Conservation (phyloP, 2,888 invertebrate species). For the Limnephilus auricula region DNA sequence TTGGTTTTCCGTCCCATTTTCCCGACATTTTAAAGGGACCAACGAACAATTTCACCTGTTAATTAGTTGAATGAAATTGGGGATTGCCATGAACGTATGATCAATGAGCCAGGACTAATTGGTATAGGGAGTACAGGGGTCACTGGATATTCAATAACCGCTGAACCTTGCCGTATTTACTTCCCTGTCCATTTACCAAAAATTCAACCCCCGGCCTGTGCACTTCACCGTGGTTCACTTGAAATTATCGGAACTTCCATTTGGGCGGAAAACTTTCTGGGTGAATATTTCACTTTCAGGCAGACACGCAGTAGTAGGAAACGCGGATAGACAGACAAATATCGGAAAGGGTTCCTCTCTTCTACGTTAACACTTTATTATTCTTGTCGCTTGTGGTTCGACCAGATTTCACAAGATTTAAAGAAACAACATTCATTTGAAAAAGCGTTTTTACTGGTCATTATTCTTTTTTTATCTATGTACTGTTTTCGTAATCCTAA, state of each 20-base stretch:
- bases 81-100: background rate
- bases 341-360: background rate
- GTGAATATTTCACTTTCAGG: background rate
- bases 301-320: background rate
- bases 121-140: background rate
- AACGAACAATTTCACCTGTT: background rate
- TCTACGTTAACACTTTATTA: too few relatives aligned
- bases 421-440: background rate
- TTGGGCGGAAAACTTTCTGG: background rate
- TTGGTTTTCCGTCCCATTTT: background rate
- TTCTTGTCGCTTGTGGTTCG: background rate
- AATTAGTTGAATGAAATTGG: background rate
- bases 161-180: background rate
- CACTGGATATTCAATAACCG: background rate
- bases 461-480: too few relatives aligned
- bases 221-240: background rate
- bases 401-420: background rate
- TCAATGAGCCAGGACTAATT: background rate
- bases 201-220: background rate
- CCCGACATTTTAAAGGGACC: background rate
- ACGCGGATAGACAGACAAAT: background rate
- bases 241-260: background rate
- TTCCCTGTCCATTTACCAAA: background rate
- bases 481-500: too few relatives aligned
- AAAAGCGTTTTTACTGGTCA: background rate